Conservation (phyloP, 2,797 vertebrate genomes). For the Falco columbarius region DNA sequence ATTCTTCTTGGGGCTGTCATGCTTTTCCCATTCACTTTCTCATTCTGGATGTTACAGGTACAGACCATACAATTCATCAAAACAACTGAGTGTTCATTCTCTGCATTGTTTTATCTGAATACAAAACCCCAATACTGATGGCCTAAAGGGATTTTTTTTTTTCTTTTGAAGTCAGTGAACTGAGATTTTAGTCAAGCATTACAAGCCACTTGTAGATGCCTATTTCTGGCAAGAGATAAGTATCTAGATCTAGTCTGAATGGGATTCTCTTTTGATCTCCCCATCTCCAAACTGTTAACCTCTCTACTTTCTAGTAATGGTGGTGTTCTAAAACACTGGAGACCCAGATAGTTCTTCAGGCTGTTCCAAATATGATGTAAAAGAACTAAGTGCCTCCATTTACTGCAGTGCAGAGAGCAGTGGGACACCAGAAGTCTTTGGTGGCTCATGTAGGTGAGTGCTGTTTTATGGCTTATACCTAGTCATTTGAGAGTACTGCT, state of each 20-base stretch:
- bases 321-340: not conserved
- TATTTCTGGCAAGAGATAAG: not conserved
- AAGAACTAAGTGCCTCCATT: not conserved
- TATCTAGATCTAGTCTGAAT: not conserved
- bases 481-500: not conserved
- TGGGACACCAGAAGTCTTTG: not conserved
- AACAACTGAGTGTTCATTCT: not conserved
- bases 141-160: not conserved
- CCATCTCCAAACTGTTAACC: not conserved
- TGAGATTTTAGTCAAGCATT: not conserved
- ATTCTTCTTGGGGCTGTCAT: not conserved
- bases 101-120: not conserved
- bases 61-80: not conserved
- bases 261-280: not conserved
- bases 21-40: not conserved
- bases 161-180: not conserved
- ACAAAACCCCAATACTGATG: not conserved
- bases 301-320: not conserved
- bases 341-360: not conserved
- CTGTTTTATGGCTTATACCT: not conserved
- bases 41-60: not conserved
- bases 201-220: not conserved
- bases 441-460: not conserved
- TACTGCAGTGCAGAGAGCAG: fast-evolving
- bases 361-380: fast-evolving